Evolutionary conservation across 2,797 vertebrate species (phyloP), one percentile per base, ranked within the genome.

Genomic region (Eidolon dupreanum): DNA sequence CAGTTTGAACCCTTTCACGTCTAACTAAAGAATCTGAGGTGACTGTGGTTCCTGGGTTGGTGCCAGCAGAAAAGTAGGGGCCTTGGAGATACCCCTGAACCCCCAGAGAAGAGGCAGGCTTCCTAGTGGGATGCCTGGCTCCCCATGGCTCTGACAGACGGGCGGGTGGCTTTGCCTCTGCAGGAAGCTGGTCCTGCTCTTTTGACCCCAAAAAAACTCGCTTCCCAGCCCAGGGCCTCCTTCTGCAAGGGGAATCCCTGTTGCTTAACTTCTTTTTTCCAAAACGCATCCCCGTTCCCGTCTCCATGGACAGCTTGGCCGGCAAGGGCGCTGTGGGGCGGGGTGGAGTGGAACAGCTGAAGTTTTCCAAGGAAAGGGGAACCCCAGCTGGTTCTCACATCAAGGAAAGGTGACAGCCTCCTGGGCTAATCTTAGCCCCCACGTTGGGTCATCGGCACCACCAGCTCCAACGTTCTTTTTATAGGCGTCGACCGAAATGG

Each of bases 231-330:
- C 0, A 0, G 26, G 74, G 41, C 92, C 1, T 49, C 93, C 71
- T 89, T 78, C 87, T 70, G 84, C 94, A 96, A 82, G 96, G 96
- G 96, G 86, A 95, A 97, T 96, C 97, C 97, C 89, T 95, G 88
- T 96, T 94, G 91, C 97, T 95, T 75, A 95, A 92, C 74, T 87
- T 83, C 94, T 46, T 96, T 97, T 98, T 97, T 96, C 97, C 97
- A 97, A 96, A 97, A 97, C 51, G 28, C 33, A 75, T 93, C 95
- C 55, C 71, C 5, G 81, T 92, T 84, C 96, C 96, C 94, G 84
- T 97, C 96, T 96, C 97, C 96, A 97, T 89, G 96, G 97, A 93
- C 73, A 85, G 79, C 82, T 94, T 97, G 97, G 95, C 96, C 3
- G 11, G 93, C 74, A 0, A 11, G 88, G 75, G 61, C 5, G 0